Conservation (phyloP, 1,140 invertebrate genomes). For the Drosophila jambulina region DNA sequence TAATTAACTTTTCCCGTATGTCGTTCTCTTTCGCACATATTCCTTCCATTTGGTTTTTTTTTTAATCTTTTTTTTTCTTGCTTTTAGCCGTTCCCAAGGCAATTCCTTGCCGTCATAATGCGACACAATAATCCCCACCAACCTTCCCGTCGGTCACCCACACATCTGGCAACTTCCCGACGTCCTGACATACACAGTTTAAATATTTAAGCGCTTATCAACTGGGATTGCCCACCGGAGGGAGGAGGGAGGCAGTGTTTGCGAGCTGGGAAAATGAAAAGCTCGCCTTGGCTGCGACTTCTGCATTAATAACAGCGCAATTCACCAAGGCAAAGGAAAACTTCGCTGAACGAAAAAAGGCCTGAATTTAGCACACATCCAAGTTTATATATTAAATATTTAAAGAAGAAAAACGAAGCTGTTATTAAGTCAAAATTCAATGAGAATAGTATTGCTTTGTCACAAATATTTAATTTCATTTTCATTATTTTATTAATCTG, state of each 20-base stretch:
- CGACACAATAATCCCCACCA: conserved; percentile 38
- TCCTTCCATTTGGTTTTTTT: conserved; percentile 4
- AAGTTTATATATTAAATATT: neutral
- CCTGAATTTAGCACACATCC: conserved; percentile 5
- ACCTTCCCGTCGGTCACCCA: conserved; percentile 25
- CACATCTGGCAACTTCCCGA: conserved; percentile 37
- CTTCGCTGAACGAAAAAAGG: neutral
- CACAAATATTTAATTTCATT: neutral
- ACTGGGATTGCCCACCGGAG: conserved; percentile 35
- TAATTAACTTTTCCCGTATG: conserved; percentile 49
- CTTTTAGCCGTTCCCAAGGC: conserved; percentile 37
- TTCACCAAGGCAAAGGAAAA: conserved; percentile 3
- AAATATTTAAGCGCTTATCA: conserved; percentile 63
- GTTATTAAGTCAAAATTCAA: no score
- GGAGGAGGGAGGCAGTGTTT: neutral
- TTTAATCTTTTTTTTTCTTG: neutral
- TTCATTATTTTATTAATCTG: neutral
- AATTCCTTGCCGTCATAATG: conserved; percentile 59
- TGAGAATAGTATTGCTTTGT: neutral
- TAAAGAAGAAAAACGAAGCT: neutral
- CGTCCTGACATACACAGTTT: conserved; percentile 43
- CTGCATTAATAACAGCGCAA: conserved; percentile 46
- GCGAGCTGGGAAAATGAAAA: conserved; percentile 8
- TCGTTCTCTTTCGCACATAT: conserved; percentile 4
- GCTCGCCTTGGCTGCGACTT: conserved; percentile 22